Base-by-base conservation (phyloP, 2,888 invertebrate genomes). In the Cryptops parisi region DNA sequence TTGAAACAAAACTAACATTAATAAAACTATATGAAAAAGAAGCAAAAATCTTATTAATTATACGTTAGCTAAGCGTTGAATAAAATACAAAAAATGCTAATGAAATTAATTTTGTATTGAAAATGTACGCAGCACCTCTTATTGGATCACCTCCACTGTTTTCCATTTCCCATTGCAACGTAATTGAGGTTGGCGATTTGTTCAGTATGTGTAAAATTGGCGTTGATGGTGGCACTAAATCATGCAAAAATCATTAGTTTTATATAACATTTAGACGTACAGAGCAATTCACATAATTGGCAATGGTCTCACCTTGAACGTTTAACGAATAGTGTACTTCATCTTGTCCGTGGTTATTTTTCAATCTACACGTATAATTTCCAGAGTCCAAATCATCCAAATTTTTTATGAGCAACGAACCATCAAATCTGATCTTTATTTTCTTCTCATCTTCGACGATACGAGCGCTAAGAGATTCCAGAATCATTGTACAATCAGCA, bases 241-340 rank as follows among this genome's bases (percentile, higher is more conserved):
- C 5, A 33, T 9, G 15, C 9, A 33, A 33, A 33, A 9, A 33
- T 41, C 6, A 41, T 15, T 15, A 12, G 6, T 41, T 41, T 17
- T 41, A 17, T 12, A 15, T 41, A 41, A 12, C 19, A 12, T 41
- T 15, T 41, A 41, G 43, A 41, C 9, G 19, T 17, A 6, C 19
- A n/a, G n/a, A n/a, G n/a, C n/a, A n/a, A n/a, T n/a, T n/a, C n/a
- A n/a, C n/a, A n/a, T n/a, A n/a, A n/a, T n/a, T n/a, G n/a, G n/a
- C n/a, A n/a, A n/a, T n/a, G n/a, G n/a, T n/a, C n/a, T n/a, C 17
- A 41, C 43, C 43, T 41, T 41, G 43, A 12, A 41, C 43, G 5
- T 6, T 6, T 6, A 41, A 6, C 17, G 19, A 12, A 17, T 41
- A 41, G 6, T 17, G 12, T 17, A 41, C 43, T 41, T 41, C 15